Base-by-base conservation (phyloP, 2,797 vertebrate genomes). In the Anguilla obscura region DNA sequence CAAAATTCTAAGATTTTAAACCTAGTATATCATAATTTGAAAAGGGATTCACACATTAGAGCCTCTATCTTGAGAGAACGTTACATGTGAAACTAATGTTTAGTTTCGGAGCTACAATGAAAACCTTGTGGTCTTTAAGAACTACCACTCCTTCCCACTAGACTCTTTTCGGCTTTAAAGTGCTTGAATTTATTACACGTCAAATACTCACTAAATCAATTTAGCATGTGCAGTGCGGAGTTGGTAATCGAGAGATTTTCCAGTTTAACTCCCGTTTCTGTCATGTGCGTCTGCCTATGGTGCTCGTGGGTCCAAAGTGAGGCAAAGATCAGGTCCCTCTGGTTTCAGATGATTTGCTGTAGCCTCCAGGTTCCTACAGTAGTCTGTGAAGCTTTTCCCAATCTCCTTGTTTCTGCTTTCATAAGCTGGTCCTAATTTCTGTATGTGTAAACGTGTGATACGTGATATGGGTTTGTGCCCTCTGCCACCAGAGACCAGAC, bases 391-490 rank as follows among this genome's bases (percentile, higher is more conserved):
- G 56, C 33, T 24, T 63, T 36, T 66, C 84, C 50, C 24, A 36
- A 85, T 82, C 45, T 50, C 79, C 7, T 74, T 89, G 66, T 89
- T 85, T 87, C 80, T 86, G 24, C 74, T 88, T 86, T 48, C 66
- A 54, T 66, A 89, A 79, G 89, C 91, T 92, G 90, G 76, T 89
- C 86, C 36, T 88, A 90, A 87, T 92, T 90, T 90, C 87, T 85
- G 60, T 92, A 89, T 92, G 93, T 91, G 82, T 93, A 90, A 91
- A 93, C 91, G 89, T 93, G 91, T 90, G 91, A 92, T 90, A 93
- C 87, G 89, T 93, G 91, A 94, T 92, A 94, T 89, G 90, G 92
- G 52, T 88, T 90, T 88, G 89, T 76, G 88, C 40, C 91, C 85
- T 85, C 87, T 89, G 86, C 79, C 88, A 40, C 82, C n/a, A 36